Percentiles rank a stretch among this genome's conserved stretches.
These are phyloP conservation scores for Deroptyus accipitrinus DNA, from an alignment of 2,113 vertebrate species.

Conservation along the genomic window DNA sequence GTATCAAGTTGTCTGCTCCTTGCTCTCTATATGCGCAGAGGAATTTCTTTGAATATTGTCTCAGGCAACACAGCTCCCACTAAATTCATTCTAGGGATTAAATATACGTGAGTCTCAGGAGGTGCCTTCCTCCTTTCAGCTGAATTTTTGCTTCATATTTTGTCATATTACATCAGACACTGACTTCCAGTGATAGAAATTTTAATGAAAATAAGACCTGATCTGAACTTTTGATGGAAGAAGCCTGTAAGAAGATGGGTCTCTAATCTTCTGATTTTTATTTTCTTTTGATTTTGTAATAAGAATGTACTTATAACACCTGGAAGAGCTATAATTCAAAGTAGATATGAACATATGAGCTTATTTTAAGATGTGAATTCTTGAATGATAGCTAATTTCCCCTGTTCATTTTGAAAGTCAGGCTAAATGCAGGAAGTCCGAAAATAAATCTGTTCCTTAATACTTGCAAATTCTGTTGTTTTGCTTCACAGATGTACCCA, in stretches of 20 bases:
- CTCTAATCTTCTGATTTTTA: neutral
- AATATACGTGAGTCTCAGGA: neutral
- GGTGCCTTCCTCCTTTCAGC: neutral
- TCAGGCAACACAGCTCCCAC: neutral
- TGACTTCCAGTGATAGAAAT: neutral
- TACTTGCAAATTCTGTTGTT: neutral
- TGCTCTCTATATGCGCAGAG: neutral
- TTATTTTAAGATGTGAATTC: neutral
- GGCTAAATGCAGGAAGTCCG: neutral
- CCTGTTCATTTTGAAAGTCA: neutral
- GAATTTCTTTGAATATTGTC: neutral
- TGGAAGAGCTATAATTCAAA: neutral
- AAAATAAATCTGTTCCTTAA: neutral
- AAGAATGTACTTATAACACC: neutral
- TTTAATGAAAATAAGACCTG: neutral
- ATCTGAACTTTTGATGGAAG: neutral
- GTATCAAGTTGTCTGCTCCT: neutral
- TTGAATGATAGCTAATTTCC: neutral
- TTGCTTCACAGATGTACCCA: neutral
- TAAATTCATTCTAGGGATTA: neutral
- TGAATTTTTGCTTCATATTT: neutral
- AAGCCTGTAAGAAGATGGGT: neutral
- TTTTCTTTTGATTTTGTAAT: neutral
- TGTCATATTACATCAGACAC: neutral
- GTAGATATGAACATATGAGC: neutral